Conservation (phyloP, 2,888 invertebrate species). For the Caenorhabditis sulstoni region DNA sequence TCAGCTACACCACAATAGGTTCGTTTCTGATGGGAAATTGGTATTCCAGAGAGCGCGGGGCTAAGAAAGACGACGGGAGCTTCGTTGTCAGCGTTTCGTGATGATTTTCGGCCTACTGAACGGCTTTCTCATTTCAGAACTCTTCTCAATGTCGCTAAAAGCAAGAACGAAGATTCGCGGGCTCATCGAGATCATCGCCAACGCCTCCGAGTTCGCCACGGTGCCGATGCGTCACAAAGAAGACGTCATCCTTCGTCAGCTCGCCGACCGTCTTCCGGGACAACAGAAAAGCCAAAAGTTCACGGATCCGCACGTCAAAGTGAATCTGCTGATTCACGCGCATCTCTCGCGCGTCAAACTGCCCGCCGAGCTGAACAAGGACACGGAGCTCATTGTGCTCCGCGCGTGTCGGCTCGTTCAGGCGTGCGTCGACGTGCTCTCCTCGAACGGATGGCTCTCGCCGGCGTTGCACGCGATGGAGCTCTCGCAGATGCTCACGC, state of each 20-base stretch:
- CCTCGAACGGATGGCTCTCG: constrained; percentile 92
- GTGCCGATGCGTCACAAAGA: constrained; percentile 96
- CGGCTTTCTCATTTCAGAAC: constrained; percentile 84
- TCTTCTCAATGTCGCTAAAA: constrained; percentile 96
- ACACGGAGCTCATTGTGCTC: constrained; percentile 91
- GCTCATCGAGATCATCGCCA: constrained; percentile 94
- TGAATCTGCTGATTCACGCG: constrained; percentile 94
- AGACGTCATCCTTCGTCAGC: constrained; percentile 88
- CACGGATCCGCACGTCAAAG: constrained; percentile 96
- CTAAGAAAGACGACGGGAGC: no score
- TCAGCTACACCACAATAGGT: constrained; percentile 98
- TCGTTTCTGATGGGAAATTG: no score
- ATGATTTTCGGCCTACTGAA: no score
- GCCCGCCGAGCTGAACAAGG: constrained; percentile 95
- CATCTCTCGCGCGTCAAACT: constrained; percentile 94
- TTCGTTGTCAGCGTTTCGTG: no score
- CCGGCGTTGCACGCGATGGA: constrained; percentile 99
- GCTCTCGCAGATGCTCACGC: constrained; percentile 98
- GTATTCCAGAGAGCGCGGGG: no score
- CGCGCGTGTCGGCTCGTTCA: constrained; percentile 82
- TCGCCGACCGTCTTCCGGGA: constrained; percentile 84
- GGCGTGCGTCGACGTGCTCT: constrained; percentile 93
- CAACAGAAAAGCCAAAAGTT: constrained; percentile 88
- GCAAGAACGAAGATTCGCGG: constrained; percentile 98
- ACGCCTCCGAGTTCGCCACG: constrained; percentile 94